Conservation (phyloP, 2,113 vertebrate species). For the Podarcis cretensis region DNA sequence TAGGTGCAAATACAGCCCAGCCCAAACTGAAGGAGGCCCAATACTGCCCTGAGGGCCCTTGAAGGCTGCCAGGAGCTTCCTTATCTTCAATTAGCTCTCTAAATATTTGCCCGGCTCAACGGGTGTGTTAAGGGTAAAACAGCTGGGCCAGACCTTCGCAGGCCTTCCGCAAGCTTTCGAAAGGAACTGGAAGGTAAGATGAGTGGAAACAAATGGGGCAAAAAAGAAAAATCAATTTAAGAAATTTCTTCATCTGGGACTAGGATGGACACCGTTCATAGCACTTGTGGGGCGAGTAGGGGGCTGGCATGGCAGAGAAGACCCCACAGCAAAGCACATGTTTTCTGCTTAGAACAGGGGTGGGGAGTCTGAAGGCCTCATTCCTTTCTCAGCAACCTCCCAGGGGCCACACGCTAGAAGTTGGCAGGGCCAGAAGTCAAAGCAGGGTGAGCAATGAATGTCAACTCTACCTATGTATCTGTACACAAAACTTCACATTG, state of each 20-base stretch:
- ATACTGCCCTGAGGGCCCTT: neutral
- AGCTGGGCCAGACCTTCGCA: neutral
- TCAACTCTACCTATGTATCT: no score
- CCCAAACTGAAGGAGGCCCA: neutral
- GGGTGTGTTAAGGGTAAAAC: constrained; percentile 2
- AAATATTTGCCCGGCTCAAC: constrained; percentile 20
- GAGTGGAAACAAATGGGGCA: neutral
- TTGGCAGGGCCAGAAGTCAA: no score
- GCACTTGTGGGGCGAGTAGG: neutral
- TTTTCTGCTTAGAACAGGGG: no score
- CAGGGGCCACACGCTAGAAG: no score
- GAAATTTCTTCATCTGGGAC: neutral
- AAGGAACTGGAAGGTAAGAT: neutral
- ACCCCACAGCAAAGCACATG: no score
- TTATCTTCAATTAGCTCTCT: constrained; percentile 24
- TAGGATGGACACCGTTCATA: neutral
- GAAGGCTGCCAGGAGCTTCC: neutral
- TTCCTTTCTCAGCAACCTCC: no score
- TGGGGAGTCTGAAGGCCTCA: no score
- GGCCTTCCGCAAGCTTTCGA: neutral
- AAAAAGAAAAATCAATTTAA: neutral
- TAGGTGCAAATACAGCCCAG: neutral
- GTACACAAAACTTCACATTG: no score
- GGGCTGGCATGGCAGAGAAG: neutral
- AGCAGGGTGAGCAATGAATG: no score